phyloP scores from a whole-genome alignment of 1,140 invertebrate genomes.

The Bombus pyrosoma region DNA sequence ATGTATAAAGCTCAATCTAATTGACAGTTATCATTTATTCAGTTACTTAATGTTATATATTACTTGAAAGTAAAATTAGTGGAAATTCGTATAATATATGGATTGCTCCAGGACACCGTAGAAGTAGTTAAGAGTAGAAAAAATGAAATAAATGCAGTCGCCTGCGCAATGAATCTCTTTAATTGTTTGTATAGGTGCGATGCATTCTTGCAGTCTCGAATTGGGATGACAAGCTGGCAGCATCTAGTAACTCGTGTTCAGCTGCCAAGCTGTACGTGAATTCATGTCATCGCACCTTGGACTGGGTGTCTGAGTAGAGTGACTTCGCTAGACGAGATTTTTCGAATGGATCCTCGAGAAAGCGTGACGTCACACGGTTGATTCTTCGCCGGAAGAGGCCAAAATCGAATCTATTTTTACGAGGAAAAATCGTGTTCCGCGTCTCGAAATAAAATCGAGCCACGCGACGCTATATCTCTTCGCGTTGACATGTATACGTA shows the following conservation, averaged over 20 bases:
- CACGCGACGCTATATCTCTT: slow-evolving; percentile 48
- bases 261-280: slow-evolving; percentile 54
- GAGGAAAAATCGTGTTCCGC: slow-evolving; percentile 63
- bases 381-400: slow-evolving; percentile 48
- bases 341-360: slow-evolving; percentile 40
- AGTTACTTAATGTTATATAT: too few species aligned
- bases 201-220: slow-evolving; percentile 30
- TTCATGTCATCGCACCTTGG: slow-evolving; percentile 64
- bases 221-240: slow-evolving; percentile 33
- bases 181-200: background rate
- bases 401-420: slow-evolving; percentile 48
- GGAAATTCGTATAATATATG: too few species aligned
- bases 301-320: slow-evolving; percentile 16
- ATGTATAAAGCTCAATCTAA: too few species aligned
- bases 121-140: too few species aligned
- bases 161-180: background rate
- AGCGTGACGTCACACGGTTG: slow-evolving; percentile 52
- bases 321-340: slow-evolving; percentile 44
- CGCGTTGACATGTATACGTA: slow-evolving; percentile 22
- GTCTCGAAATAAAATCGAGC: slow-evolving; percentile 65
- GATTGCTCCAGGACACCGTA: too few species aligned
- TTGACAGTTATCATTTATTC: too few species aligned
- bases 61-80: too few species aligned
- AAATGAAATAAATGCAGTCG: background rate
- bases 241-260: slow-evolving; percentile 36